Evolutionary conservation across 2,888 invertebrate genomes (phyloP).

Genomic region (Caenorhabditis sp.): DNA sequence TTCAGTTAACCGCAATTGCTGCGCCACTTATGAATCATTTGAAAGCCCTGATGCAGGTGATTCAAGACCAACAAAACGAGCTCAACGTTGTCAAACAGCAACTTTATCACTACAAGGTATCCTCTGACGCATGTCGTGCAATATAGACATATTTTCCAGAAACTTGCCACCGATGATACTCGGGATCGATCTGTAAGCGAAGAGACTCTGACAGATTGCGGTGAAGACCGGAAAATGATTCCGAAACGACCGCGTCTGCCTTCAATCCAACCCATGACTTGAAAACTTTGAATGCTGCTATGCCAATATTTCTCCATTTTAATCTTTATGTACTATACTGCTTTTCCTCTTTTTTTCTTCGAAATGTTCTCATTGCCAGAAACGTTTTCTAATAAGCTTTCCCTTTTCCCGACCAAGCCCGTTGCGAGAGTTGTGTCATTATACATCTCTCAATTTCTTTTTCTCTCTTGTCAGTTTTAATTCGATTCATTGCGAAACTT

Average conservation of each 20-base stretch:
- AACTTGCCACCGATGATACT: slow-evolving; percentile 69
- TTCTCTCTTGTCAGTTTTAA: slow-evolving; percentile 3
- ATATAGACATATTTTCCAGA: slow-evolving; percentile 22
- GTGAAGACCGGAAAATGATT: slow-evolving; percentile 67
- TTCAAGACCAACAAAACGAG: slow-evolving; percentile 80
- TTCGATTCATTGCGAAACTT: neutral
- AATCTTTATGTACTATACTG: neutral
- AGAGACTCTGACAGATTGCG: slow-evolving; percentile 77
- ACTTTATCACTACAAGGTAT: slow-evolving; percentile 74
- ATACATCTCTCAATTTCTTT: neutral
- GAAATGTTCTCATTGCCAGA: neutral
- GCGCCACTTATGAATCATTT: slow-evolving; percentile 83
- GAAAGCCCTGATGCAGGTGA: slow-evolving; percentile 80
- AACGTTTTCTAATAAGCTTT: neutral
- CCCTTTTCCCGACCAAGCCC: slow-evolving; percentile 5
- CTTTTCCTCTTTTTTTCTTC: neutral
- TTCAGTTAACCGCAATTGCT: slow-evolving; percentile 78
- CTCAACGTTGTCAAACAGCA: slow-evolving; percentile 75
- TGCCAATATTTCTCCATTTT: neutral
- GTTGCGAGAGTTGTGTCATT: slow-evolving; percentile 25
- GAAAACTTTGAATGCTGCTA: slow-evolving; percentile 1
- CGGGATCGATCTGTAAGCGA: slow-evolving; percentile 77
- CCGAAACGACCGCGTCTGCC: slow-evolving; percentile 69
- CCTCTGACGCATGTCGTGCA: neutral
- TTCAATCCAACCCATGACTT: slow-evolving; percentile 71